A percentile compares a stretch with the other conserved stretches of the same genome.
These are phyloP conservation scores for Stegostoma tigrinum DNA, from an alignment of 2,113 vertebrate species.

Conservation along the genomic window DNA sequence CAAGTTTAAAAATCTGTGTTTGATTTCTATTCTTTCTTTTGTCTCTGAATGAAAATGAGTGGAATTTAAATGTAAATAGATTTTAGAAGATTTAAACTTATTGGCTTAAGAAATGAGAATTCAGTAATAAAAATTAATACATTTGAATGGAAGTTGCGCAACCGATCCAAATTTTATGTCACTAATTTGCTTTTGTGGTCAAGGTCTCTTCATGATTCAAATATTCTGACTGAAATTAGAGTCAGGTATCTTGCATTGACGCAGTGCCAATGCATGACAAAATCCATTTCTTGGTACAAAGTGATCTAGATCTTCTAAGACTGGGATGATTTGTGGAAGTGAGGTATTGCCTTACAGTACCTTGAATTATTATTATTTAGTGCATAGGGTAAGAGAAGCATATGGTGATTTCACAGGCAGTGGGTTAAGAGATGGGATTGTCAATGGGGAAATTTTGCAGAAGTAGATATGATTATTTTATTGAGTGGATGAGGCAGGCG, in stretches of 20 bases:
- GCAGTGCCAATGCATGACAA: too few species aligned
- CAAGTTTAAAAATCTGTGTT: not conserved
- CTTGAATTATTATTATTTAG: not conserved
- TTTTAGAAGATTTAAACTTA: not conserved
- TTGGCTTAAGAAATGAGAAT: not conserved
- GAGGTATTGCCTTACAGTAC: not conserved
- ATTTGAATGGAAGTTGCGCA: not conserved
- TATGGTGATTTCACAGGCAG: not conserved
- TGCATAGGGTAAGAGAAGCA: not conserved
- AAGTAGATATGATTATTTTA: not conserved
- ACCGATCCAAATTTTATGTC: not conserved
- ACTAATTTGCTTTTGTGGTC: too few species aligned
- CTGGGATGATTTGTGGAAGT: not conserved
- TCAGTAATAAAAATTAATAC: not conserved
- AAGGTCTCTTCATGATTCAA: not conserved
- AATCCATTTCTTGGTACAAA: not conserved
- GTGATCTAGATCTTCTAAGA: not conserved
- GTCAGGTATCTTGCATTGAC: not conserved
- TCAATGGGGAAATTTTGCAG: not conserved
- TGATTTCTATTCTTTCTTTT: not conserved
- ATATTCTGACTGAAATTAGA: not conserved
- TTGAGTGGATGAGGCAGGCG: not conserved
- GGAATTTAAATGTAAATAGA: not conserved
- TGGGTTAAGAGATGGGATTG: not conserved
- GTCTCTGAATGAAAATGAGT: not conserved